A percentile compares a stretch with the other conserved stretches of the same genome.
Conservation (phyloP, 2,888 invertebrate genomes). For the Drosophila subquinaria region DNA sequence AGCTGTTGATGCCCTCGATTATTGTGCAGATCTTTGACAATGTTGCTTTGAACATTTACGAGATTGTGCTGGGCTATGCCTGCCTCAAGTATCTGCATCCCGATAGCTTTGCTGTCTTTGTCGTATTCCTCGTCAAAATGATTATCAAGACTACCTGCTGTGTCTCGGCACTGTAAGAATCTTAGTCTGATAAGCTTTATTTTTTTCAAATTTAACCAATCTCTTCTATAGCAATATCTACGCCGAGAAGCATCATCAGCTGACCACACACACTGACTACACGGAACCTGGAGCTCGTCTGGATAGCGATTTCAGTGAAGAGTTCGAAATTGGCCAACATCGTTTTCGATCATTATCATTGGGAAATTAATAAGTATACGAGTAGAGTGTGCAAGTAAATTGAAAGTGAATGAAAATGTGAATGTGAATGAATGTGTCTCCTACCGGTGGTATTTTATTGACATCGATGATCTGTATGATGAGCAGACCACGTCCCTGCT, state of each 20-base stretch:
- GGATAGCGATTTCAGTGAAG: constrained; percentile 43
- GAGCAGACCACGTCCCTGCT: constrained; percentile 90
- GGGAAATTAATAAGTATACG: not conserved
- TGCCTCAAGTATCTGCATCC: constrained; percentile 68
- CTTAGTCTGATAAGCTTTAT: not conserved
- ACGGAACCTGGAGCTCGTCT: constrained; percentile 12
- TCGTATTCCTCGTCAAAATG: constrained; percentile 72
- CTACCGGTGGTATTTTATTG: constrained; percentile 89
- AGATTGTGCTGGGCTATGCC: constrained; percentile 73
- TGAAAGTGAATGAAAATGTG: constrained; percentile 14
- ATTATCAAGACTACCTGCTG: constrained; percentile 63
- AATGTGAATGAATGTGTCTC: no score
- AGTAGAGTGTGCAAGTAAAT: not conserved
- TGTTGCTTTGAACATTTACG: constrained; percentile 71
- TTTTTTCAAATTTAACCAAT: not conserved
- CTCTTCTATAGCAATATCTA: constrained; percentile 69
- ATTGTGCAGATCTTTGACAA: constrained; percentile 74
- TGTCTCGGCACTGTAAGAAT: constrained; percentile 69
- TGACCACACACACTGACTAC: constrained; percentile 34
- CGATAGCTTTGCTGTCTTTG: constrained; percentile 64
- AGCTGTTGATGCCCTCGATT: constrained; percentile 82
- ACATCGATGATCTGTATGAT: constrained; percentile 90
- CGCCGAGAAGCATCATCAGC: constrained; percentile 70
- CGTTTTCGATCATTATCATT: constrained; percentile 5
- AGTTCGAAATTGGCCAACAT: constrained; percentile 50